Percentiles rank a stretch among this genome's conserved stretches.
phyloP scores from a whole-genome alignment of 2,888 invertebrate species.

The Cheilosia soror region DNA sequence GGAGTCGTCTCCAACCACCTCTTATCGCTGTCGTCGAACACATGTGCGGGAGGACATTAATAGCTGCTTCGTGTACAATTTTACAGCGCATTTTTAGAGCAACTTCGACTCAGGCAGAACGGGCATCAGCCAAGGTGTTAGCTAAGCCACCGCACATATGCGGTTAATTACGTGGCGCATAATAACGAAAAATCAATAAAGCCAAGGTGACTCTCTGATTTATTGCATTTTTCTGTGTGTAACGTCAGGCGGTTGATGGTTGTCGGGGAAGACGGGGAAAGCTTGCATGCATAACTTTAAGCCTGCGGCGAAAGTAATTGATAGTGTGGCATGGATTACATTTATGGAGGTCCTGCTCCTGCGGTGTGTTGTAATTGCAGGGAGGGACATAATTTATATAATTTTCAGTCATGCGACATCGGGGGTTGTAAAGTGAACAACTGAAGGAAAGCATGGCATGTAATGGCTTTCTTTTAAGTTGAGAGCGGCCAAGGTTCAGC shows the following conservation, averaged over 20 bases:
- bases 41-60: conserved; percentile 73
- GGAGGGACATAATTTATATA: conserved; percentile 37
- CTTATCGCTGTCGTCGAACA: conserved; percentile 15
- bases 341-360: conserved; percentile 3
- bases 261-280: conserved; percentile 24
- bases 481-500: neutral
- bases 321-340: conserved; percentile 32
- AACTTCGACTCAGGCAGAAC: conserved; percentile 12
- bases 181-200: conserved; percentile 74
- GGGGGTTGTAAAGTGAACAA: conserved; percentile 24
- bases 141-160: conserved; percentile 62
- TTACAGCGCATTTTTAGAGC: conserved; percentile 39
- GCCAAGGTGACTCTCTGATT: conserved; percentile 75
- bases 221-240: conserved; percentile 71
- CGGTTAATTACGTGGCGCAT: conserved; percentile 73
- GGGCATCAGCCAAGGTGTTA: conserved; percentile 54
- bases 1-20: neutral
- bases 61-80: conserved; percentile 71
- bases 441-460: conserved; percentile 1
- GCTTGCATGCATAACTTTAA: conserved; percentile 58
- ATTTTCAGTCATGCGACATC: conserved; percentile 62
- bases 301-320: conserved; percentile 64
- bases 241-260: conserved; percentile 30
- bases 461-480: conserved; percentile 26
- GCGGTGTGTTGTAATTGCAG: conserved; percentile 7